Base-by-base conservation (phyloP, 1,140 invertebrate species). In the Aphelinus certus region DNA sequence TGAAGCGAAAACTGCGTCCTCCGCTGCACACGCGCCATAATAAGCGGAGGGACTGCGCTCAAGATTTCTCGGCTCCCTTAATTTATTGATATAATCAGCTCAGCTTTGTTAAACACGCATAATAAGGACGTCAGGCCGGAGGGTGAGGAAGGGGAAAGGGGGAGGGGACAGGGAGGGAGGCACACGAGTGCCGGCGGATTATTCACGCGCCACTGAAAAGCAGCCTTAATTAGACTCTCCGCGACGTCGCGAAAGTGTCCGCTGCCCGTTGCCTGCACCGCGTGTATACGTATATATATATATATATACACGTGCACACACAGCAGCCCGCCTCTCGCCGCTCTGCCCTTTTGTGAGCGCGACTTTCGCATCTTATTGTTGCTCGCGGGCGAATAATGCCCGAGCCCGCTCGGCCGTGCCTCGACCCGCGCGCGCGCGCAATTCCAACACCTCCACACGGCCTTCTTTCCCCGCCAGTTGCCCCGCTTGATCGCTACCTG, bases 61-160 rank as follows among this genome's bases (percentile, higher is more conserved):
- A 74, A 73, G 73, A 61, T 64, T 70, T 70, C 74, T 76, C 71
- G 67, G 45, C 69, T 43, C 67, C 72, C 76, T 74, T 85, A 86
- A 87, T 86, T 86, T 87, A 87, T 87, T 84, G 85, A 85, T 82
- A 84, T 85, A 86, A 85, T 87, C 84, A 84, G 84, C 84, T 85
- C 82, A 82, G 82, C 84, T 84, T 85, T 84, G 83, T 85, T 84
- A 82, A 85, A 81, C 80, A 79, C 81, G 81, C 80, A 83, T 83
- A 84, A 84, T 83, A 83, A 85, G 80, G 75, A 79, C 80, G 75
- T 80, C 79, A 78, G 76, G 73, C 49, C 76, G 69, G 49, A 70
- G 66, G 26, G 26, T 26, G 26, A 26, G 26, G 26, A 26, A 73
- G 69, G 64, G 65, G 75, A 71, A 75, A 68, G 60, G 57, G 69